These are phyloP conservation scores for Enteromius anoplus DNA, from an alignment of 2,797 vertebrate species.

Conservation along the genomic window DNA sequence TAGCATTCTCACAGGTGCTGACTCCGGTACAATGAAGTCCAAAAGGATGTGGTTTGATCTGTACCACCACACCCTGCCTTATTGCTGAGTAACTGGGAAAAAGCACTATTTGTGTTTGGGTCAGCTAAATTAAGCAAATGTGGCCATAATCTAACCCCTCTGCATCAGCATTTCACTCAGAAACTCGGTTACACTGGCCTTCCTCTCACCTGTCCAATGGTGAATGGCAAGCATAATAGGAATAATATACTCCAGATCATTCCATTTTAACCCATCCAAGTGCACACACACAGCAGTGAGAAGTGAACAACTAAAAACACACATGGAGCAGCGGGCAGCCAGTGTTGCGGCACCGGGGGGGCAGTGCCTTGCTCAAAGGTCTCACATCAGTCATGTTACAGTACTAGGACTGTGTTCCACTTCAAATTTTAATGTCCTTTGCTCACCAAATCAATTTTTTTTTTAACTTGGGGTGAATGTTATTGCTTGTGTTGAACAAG, in stretches of 20 bases:
- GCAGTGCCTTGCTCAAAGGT: too few relatives aligned
- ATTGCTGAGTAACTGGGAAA: slow-evolving; percentile 67
- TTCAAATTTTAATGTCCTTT: neutral
- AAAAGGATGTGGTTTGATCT: slow-evolving; percentile 63
- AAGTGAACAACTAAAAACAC: too few relatives aligned
- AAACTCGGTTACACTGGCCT: slow-evolving; percentile 12
- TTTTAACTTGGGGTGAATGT: neutral
- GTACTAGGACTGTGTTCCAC: neutral
- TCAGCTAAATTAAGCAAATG: slow-evolving; percentile 61
- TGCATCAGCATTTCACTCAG: slow-evolving; percentile 48
- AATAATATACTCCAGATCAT: neutral
- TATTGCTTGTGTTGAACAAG: neutral
- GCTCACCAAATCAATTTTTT: neutral
- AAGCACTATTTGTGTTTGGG: slow-evolving; percentile 57
- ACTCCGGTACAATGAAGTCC: slow-evolving; percentile 38
- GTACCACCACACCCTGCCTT: slow-evolving; percentile 44
- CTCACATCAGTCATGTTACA: too few relatives aligned
- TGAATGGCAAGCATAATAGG: neutral
- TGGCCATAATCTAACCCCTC: slow-evolving; percentile 53
- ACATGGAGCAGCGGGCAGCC: too few relatives aligned
- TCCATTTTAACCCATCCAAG: too few relatives aligned
- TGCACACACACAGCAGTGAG: too few relatives aligned
- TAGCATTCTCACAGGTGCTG: slow-evolving; percentile 55
- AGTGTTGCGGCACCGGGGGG: too few relatives aligned
- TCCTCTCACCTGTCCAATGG: neutral